phyloP scores from a whole-genome alignment of 2,888 invertebrate species.

The Heliconius aoede region DNA sequence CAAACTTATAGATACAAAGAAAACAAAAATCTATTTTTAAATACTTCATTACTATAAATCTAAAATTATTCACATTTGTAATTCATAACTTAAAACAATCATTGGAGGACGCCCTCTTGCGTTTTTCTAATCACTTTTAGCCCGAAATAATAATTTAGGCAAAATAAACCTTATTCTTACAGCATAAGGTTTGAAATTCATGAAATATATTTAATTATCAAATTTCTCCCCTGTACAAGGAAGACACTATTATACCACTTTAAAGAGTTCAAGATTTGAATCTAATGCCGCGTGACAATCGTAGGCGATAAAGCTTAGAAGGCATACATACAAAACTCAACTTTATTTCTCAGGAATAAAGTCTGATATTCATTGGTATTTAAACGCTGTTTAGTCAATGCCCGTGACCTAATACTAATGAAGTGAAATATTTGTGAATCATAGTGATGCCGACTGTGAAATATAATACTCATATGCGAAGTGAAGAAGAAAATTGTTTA shows the following conservation, averaged over 20 bases:
- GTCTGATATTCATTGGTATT: neutral
- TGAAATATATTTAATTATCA: conserved; percentile 36
- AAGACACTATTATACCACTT: conserved; percentile 70
- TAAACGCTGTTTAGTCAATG: neutral
- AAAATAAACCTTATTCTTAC: conserved; percentile 7
- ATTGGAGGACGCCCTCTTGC: conserved; percentile 14
- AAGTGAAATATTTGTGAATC: conserved; percentile 49
- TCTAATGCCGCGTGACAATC: conserved; percentile 77
- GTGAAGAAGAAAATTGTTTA: too few relatives aligned
- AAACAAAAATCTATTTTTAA: conserved; percentile 6
- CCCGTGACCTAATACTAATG: conserved; percentile 58
- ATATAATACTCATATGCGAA: conserved; percentile 44
- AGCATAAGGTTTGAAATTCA: conserved; percentile 28
- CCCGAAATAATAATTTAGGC: conserved; percentile 27
- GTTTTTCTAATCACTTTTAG: conserved; percentile 36
- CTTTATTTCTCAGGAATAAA: neutral
- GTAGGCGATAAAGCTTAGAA: conserved; percentile 57
- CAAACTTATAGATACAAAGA: neutral
- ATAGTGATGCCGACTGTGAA: conserved; percentile 43
- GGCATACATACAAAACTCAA: neutral
- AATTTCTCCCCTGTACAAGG: conserved; percentile 53
- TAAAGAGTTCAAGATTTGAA: conserved; percentile 77
- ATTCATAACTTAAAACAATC: conserved; percentile 25
- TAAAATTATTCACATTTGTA: conserved; percentile 11
- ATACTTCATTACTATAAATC: conserved; percentile 16